Evolutionary conservation across 2,113 vertebrate species (phyloP).

Genomic region (Rhegmatorhina hoffmannsi): DNA sequence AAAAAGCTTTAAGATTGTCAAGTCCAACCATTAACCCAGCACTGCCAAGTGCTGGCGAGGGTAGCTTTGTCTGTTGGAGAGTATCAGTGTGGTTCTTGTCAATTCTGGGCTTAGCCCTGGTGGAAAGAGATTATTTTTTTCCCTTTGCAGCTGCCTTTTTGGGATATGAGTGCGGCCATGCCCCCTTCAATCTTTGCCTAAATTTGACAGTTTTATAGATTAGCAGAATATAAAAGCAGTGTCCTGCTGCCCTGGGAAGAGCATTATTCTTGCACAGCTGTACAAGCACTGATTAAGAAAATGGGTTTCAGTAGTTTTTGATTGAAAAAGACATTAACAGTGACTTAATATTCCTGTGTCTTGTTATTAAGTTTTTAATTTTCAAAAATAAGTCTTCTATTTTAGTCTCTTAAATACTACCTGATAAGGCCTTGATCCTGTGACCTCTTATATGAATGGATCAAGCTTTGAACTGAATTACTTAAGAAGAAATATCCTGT

Average conservation of each 20-base stretch:
- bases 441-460: neutral
- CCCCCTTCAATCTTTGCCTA: neutral
- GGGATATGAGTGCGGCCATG: neutral
- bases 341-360: neutral
- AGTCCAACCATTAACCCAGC: neutral
- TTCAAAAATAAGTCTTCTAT: neutral
- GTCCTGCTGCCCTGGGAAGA: neutral
- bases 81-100: neutral
- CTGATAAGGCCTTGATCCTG: neutral
- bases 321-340: neutral
- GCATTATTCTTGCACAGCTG: neutral
- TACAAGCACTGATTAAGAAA: neutral
- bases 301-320: neutral
- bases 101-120: neutral
- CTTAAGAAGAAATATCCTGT: neutral
- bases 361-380: neutral
- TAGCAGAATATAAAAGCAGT: neutral
- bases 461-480: neutral
- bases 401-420: neutral
- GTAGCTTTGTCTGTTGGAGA: neutral
- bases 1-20: neutral
- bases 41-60: neutral
- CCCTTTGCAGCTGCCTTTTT: neutral
- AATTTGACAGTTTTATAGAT: neutral
- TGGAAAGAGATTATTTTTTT: neutral